Base-by-base conservation (phyloP, 2,113 vertebrate species). In the Glaucidium brasilianum region DNA sequence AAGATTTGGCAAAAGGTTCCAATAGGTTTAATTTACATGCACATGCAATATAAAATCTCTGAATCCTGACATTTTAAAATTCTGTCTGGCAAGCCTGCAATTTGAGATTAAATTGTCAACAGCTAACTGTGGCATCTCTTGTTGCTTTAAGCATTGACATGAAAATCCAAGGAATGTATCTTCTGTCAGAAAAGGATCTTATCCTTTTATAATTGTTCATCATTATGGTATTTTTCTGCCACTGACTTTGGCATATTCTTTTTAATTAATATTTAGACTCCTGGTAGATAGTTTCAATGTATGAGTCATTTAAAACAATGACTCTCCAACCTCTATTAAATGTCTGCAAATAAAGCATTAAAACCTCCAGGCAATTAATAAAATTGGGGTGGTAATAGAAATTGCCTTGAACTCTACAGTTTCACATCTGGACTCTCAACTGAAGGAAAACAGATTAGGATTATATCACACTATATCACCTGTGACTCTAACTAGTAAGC, bases 151-250 rank as follows among this genome's bases (percentile, higher is more conserved):
- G 83, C 83, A 95, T 49, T 86, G 72, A 93, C 81, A 82, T 35
- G 87, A 90, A 93, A 92, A 97, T 80, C 67, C 58, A 90, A 60
- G 22, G 72, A 74, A 92, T 60, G 21, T 34, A 56, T 80, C 69
- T 95, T 78, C 60, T 96, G 89, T 92, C 94, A 96, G 73, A 96
- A 68, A 82, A 95, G 84, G 94, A 69, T 78, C 88, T 95, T 87
- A 87, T 87, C 23, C 60, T 88, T 34, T 84, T 76, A 90, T 88
- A 89, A 91, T 59, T 82, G 49, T 78, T 94, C 77, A 92, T 85
- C 27, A 81, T 91, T 62, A 66, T 3, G 25, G 23, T 72, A 92
- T 96, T 92, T 93, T 92, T 88, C 53, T 90, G 45, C 49, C 68
- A 88, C 47, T 43, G 72, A 92, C 67, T 89, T 73, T n/a, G 27